Evolutionary conservation across 1,140 invertebrate genomes (phyloP).

Genomic region (Caenorhabditis tropicalis): DNA sequence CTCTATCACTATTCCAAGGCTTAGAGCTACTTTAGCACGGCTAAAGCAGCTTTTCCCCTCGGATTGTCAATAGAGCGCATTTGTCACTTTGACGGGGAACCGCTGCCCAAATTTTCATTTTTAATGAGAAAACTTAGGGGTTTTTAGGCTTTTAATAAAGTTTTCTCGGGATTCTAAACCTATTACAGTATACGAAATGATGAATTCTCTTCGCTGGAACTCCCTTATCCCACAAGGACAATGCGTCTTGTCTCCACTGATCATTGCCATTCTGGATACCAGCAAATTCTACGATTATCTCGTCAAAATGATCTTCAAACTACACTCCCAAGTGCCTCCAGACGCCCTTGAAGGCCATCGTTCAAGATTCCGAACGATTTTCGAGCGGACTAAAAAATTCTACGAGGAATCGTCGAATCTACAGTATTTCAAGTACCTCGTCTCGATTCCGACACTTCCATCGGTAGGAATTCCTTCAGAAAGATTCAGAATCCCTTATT

Average conservation of each 20-base stretch:
- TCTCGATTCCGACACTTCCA: constrained; percentile 89
- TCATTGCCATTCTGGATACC: constrained; percentile 94
- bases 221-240: constrained; percentile 96
- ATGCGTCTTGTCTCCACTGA: constrained; percentile 91
- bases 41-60: no score
- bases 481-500: background rate
- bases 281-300: constrained; percentile 93
- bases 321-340: constrained; percentile 88
- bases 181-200: constrained; percentile 86
- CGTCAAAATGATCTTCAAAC: constrained; percentile 92
- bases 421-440: constrained; percentile 95
- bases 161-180: background rate
- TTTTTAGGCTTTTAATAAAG: background rate
- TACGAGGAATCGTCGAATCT: constrained; percentile 89
- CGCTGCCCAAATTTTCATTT: no score
- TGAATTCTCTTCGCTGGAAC: constrained; percentile 90
- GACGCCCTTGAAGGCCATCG: constrained; percentile 90
- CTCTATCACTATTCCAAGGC: no score
- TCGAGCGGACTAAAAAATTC: constrained; percentile 87
- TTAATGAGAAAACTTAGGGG: no score
- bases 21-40: no score
- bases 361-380: constrained; percentile 84
- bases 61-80: no score
- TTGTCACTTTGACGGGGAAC: constrained; percentile 71
- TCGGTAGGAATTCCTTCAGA: constrained; percentile 76